phyloP scores from a whole-genome alignment of 2,113 vertebrate species.

The Propithecus coquereli region DNA sequence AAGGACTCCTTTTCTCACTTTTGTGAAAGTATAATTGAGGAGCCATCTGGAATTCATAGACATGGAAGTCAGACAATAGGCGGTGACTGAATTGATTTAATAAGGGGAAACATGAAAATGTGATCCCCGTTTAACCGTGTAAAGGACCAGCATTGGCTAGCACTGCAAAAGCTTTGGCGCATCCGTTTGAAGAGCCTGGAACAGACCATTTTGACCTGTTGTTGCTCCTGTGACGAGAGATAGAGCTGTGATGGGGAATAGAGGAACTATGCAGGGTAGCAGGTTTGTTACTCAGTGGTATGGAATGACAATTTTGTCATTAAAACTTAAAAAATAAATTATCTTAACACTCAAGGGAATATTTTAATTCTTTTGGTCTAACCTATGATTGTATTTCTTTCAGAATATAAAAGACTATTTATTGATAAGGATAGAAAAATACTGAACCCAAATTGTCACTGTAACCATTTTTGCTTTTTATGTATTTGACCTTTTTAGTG shows the following conservation, averaged over 20 bases:
- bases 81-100: not conserved
- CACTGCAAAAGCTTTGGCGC: not conserved
- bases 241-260: fast-evolving
- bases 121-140: too few species aligned
- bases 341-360: not conserved
- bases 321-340: not conserved
- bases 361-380: not conserved
- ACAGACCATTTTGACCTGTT: not conserved
- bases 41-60: not conserved
- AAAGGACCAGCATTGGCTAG: not conserved
- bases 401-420: not conserved
- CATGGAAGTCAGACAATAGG: not conserved
- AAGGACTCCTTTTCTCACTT: not conserved
- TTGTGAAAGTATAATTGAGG: not conserved
- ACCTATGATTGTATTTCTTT: not conserved
- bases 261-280: not conserved
- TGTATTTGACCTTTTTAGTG: not conserved
- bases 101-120: not conserved
- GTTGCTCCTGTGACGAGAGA: not conserved
- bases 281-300: not conserved
- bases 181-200: not conserved
- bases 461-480: not conserved
- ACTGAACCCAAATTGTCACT: not conserved
- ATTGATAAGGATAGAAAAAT: not conserved
- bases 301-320: not conserved